Base-by-base conservation (phyloP, 2,113 vertebrate species). In the Typhlomys cinereus region DNA sequence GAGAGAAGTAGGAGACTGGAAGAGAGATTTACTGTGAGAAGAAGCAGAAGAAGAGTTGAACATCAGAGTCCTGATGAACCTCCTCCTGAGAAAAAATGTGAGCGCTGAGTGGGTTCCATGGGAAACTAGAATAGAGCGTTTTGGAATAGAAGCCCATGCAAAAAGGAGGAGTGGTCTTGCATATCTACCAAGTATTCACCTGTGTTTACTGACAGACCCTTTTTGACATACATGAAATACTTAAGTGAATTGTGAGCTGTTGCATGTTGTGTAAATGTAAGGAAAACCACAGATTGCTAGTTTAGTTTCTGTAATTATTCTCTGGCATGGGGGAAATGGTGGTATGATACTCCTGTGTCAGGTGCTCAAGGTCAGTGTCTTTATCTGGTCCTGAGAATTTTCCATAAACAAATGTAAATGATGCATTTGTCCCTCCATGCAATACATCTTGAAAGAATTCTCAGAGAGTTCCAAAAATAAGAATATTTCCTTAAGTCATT, bases 71-170 rank as follows among this genome's bases (percentile, higher is more conserved):
- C 64, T 69, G 4, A 57, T 13, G 48, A 48, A 31, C 25, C 27
- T 73, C 36, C 64, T 46, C 8, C 71, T 89, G 83, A 90, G 85
- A 88, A 81, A 59, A 92, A 92, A 62, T 67, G 85, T 59, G 44
- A 78, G 27, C 34, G 13, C 34, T 69, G 79, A 78, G 54, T 41
- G 59, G 70, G 41, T 29, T 92, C 82, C 36, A 36, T 89, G 71
- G 88, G 81, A 88, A 87, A 83, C 23, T n/a, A n/a, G n/a, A n/a
- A n/a, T n/a, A n/a, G n/a, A 64, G 7, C 7, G 6, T 44, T 18
- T 7, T 44, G 61, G 48, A 88, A 88, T 17, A 88, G 67, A 90
- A 73, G 88, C 86, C 41, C 69, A 66, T 14, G 71, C 57, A 73
- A 86, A 86, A 86, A 79, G 57, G 78, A 0, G 5, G 44, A 15